A percentile compares a stretch with the other conserved stretches of the same genome.
Evolutionary conservation across 2,113 vertebrate genomes (phyloP).

Genomic region (Willisornis vidua): DNA sequence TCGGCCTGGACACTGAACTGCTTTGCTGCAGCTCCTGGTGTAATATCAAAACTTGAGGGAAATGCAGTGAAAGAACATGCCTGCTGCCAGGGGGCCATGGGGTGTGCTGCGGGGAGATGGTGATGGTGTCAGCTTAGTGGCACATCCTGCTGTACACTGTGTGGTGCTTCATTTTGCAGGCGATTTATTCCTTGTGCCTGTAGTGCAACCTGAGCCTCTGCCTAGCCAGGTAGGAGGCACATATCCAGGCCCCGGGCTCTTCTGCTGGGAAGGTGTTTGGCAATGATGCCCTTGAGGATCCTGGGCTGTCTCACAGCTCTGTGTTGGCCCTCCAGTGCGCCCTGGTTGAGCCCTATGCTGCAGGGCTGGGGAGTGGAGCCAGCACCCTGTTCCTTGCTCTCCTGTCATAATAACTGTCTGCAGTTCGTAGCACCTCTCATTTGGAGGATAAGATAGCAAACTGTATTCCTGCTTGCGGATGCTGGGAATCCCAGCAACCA

Average conservation of each 20-base stretch:
- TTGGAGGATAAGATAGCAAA: not conserved
- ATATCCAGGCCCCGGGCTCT: not conserved
- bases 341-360: fast-evolving
- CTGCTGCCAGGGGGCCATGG: conserved; percentile 1
- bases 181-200: not conserved
- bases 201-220: not conserved
- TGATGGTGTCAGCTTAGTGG: conserved; percentile 3
- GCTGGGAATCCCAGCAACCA: not conserved
- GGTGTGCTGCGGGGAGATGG: conserved; percentile 2
- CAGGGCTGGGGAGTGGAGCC: not conserved
- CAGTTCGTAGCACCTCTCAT: fast-evolving
- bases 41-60: not conserved
- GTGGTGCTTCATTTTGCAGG: not conserved
- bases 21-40: conserved; percentile 8
- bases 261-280: not conserved
- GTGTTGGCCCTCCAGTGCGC: not conserved
- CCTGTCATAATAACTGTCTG: not conserved
- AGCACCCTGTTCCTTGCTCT: not conserved
- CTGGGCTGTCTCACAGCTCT: not conserved
- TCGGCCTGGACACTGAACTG: not conserved
- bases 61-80: not conserved
- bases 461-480: not conserved
- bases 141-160: not conserved
- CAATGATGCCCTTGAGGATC: not conserved
- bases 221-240: not conserved